Evolutionary conservation across 2,113 vertebrate species (phyloP).

Genomic region (Nettapus auritus): DNA sequence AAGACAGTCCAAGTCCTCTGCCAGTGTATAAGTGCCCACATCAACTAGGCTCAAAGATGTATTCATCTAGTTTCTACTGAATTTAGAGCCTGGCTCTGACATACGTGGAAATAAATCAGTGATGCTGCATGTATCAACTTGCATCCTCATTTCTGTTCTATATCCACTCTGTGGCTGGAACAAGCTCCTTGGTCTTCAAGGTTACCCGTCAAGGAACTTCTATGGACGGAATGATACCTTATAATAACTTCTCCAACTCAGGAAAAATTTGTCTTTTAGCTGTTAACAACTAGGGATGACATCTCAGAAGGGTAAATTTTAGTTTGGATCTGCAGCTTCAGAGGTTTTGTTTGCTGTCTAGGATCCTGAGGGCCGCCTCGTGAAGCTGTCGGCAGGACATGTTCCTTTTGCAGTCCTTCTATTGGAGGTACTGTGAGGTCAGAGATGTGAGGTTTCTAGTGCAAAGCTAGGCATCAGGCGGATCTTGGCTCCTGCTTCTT

Average conservation of each 20-base stretch:
- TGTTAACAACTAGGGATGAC: neutral
- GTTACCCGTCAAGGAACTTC: neutral
- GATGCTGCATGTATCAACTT: neutral
- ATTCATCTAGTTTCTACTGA: neutral
- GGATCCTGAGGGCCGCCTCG: neutral
- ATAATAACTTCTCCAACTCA: neutral
- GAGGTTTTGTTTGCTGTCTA: neutral
- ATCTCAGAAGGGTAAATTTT: neutral
- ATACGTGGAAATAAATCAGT: neutral
- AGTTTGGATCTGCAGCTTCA: neutral
- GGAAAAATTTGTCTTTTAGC: neutral
- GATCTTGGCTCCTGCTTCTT: neutral
- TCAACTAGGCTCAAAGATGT: neutral
- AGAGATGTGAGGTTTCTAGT: neutral
- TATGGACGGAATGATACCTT: neutral
- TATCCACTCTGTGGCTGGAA: neutral
- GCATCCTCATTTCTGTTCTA: neutral
- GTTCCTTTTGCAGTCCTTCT: neutral
- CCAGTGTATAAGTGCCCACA: neutral
- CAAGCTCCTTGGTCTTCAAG: neutral
- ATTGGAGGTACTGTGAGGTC: neutral
- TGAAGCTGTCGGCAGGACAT: neutral
- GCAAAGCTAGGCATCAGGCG: accelerated
- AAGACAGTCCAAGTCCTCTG: neutral
- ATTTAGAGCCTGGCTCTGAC: neutral